Evolutionary conservation across 2,113 vertebrate genomes (phyloP).

Genomic region (Anguilla rostrata): DNA sequence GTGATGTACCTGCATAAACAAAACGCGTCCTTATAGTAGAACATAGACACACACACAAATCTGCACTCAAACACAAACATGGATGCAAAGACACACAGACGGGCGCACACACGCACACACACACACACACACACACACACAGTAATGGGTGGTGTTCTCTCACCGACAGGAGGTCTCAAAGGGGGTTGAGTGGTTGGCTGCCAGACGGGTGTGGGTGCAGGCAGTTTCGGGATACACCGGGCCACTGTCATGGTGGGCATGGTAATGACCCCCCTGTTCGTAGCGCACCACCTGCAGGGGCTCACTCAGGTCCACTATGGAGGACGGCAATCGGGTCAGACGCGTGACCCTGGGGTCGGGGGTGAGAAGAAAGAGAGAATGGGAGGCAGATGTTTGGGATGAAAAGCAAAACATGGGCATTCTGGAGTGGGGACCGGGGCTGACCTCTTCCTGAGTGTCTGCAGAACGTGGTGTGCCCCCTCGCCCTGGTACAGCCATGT

Average conservation of each 20-base stretch:
- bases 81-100: slow-evolving; percentile 3
- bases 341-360: slow-evolving; percentile 77
- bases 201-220: slow-evolving; percentile 89
- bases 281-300: slow-evolving; percentile 90
- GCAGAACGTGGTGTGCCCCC: slow-evolving; percentile 89
- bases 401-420: background rate
- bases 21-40: slow-evolving; percentile 26
- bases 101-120: background rate
- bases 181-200: slow-evolving; percentile 78
- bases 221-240: slow-evolving; percentile 79
- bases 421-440: background rate
- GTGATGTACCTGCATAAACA: slow-evolving; percentile 87
- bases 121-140: slow-evolving; percentile 9
- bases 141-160: slow-evolving; percentile 8
- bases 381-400: background rate
- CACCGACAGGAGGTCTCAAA: slow-evolving; percentile 91
- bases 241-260: slow-evolving; percentile 92
- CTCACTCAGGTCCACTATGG: slow-evolving; percentile 90
- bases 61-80: slow-evolving; percentile 5
- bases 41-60: slow-evolving; percentile 39
- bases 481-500: slow-evolving; percentile 97
- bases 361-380: background rate
- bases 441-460: slow-evolving; percentile 86
- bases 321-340: slow-evolving; percentile 82
- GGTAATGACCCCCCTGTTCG: slow-evolving; percentile 86